Evolutionary conservation across 1,140 invertebrate species (phyloP).

Genomic region (Drusus annulatus): DNA sequence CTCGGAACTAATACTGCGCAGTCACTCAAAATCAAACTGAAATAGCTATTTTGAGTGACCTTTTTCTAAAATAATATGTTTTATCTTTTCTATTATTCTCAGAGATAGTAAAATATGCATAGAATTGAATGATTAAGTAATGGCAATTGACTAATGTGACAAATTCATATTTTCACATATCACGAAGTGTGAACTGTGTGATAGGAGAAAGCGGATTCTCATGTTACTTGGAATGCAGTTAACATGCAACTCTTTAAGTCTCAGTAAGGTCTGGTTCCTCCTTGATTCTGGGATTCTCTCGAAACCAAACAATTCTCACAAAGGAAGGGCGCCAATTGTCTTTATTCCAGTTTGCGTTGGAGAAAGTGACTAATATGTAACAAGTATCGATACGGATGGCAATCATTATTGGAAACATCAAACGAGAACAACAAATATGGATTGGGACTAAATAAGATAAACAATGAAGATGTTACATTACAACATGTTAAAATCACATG

Average conservation of each 20-base stretch:
- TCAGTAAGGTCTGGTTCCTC: constrained; percentile 54
- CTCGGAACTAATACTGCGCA: constrained; percentile 66
- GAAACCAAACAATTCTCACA: too few species aligned
- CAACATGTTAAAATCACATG: constrained; percentile 19
- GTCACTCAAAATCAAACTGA: too few species aligned
- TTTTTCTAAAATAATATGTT: not conserved
- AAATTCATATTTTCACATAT: constrained; percentile 34
- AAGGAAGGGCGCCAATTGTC: too few species aligned
- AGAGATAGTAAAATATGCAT: not conserved
- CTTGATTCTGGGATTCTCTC: constrained; percentile 50
- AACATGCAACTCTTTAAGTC: constrained; percentile 59
- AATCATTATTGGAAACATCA: constrained; percentile 33
- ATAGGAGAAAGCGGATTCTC: constrained; percentile 65
- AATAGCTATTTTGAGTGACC: not conserved
- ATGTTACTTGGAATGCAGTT: constrained; percentile 73
- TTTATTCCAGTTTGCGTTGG: not conserved
- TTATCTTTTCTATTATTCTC: not conserved
- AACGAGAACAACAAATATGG: constrained; percentile 37
- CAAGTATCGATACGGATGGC: not conserved
- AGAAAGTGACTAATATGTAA: not conserved
- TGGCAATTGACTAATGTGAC: constrained; percentile 3
- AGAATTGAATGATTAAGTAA: not conserved
- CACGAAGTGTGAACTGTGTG: constrained; percentile 55
- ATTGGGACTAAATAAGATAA: constrained; percentile 21
- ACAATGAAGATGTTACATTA: constrained; percentile 39